These are phyloP conservation scores for Acipenser ruthenus DNA, from an alignment of 2,797 vertebrate species.

Conservation along the genomic window DNA sequence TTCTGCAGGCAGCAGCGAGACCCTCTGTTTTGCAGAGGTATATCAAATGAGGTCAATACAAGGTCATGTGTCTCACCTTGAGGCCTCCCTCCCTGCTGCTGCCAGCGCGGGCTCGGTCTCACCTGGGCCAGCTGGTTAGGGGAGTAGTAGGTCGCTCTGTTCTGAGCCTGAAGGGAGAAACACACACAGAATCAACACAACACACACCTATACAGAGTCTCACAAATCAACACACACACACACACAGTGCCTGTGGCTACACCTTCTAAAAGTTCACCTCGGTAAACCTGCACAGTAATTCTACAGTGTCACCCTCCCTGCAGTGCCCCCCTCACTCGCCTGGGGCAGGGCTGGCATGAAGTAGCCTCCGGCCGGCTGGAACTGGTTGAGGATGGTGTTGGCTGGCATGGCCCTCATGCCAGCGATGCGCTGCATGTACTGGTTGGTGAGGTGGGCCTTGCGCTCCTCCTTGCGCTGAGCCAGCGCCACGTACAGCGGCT, in stretches of 20 bases:
- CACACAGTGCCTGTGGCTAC: background rate
- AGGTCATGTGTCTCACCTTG: constrained; percentile 64
- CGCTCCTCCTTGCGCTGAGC: constrained; percentile 96
- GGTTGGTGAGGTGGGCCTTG: constrained; percentile 95
- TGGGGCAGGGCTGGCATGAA: constrained; percentile 96
- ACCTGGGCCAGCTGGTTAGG: constrained; percentile 94
- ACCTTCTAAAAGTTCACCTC: background rate
- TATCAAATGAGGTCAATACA: too few species aligned
- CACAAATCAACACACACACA: background rate
- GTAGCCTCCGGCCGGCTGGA: constrained; percentile 91
- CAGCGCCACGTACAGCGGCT: constrained; percentile 89
- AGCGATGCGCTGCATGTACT: constrained; percentile 97
- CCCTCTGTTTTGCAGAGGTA: too few species aligned
- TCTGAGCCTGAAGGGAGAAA: constrained; percentile 73
- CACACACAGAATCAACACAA: background rate
- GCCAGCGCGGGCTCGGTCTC: constrained; percentile 92
- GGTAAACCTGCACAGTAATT: background rate
- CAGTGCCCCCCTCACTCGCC: constrained; percentile 44
- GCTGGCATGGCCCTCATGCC: constrained; percentile 97
- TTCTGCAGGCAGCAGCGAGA: too few species aligned
- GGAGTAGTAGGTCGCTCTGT: constrained; percentile 91
- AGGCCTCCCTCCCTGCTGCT: constrained; percentile 87
- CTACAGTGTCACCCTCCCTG: too few species aligned
- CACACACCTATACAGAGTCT: background rate
- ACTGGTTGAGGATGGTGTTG: constrained; percentile 94